Evolutionary conservation across 2,797 vertebrate genomes (phyloP).

Genomic region (Lateolabrax maculatus): DNA sequence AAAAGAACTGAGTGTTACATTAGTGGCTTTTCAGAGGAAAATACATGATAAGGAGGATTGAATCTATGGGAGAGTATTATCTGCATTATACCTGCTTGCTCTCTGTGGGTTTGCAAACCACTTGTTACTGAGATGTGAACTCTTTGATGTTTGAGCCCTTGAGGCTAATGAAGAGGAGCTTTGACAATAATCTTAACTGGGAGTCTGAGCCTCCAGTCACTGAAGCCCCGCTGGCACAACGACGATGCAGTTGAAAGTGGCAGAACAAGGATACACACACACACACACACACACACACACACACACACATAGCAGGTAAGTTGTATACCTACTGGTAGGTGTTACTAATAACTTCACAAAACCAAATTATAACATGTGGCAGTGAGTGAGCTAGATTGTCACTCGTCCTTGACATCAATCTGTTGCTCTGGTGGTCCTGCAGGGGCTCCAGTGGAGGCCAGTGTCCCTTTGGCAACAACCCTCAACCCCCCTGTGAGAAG

Average conservation of each 20-base stretch:
- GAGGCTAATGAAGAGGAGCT: constrained; percentile 46
- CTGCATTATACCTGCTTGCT: neutral
- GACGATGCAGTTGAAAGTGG: constrained; percentile 21
- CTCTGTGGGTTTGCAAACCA: constrained; percentile 14
- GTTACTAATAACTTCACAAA: constrained; percentile 3
- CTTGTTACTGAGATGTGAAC: constrained; percentile 35
- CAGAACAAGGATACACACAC: constrained; percentile 19
- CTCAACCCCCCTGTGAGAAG: neutral
- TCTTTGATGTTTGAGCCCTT: constrained; percentile 36
- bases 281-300: neutral
- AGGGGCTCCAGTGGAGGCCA: neutral
- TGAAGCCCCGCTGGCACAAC: constrained; percentile 38
- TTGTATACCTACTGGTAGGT: constrained; percentile 13
- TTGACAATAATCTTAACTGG: constrained; percentile 43
- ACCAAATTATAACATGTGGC: neutral
- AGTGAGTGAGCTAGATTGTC: neutral
- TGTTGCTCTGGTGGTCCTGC: neutral
- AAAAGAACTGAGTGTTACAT: neutral
- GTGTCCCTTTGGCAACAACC: neutral
- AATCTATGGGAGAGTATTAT: constrained; percentile 14
- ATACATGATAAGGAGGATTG: neutral
- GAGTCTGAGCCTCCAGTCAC: constrained; percentile 49
- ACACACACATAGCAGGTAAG: neutral
- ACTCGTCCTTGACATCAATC: neutral
- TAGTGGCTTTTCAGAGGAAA: neutral